Evolutionary conservation across 2,888 invertebrate genomes (phyloP), one percentile per base, ranked within the genome.

Genomic region (Plebejus anna): DNA sequence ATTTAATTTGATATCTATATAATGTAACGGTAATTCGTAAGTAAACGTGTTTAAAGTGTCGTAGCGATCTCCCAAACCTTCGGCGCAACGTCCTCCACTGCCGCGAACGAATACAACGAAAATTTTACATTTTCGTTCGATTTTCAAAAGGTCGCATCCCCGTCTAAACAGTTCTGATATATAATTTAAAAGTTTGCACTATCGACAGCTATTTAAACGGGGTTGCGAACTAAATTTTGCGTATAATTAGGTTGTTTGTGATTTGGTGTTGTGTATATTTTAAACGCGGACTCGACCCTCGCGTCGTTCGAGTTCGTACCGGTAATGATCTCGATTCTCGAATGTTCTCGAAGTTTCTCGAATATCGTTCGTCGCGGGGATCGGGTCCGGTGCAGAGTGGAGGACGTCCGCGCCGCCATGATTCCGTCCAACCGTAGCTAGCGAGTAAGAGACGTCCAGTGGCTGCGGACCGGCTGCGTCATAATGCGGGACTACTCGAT

Each of bases 401-500:
- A 82, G 86, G 91, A 82, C 88, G 88, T 86, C 88, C 89, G 82
- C 87, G 90, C 90, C 90, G 92, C 92, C 90, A 91, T 90, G 94
- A 94, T 94, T 94, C 94, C 94, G 94, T 94, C 94, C 94, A 94
- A 93, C 91, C 90, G 90, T 94, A 94, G 93, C 90, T 94, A 94
- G 94, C 93, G 92, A 90, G 93, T 94, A 94, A 94, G 93, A 92
- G 91, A 93, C 93, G 93, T 94, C 93, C 93, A 94, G 90, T 92
- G 92, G 92, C 92, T 92, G 91, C 89, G 92, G 92, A 93, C 93
- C 91, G 91, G 92, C 93, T 94, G 90, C 94, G 91, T 91, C 91
- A 91, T 92, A 91, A 90, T 94, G 95, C 94, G 95, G 95, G 95
- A 95, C 95, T 95, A 95, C 95, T 95, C 94, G 94, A 94, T 95